These are phyloP conservation scores for Ceratosolen fusciceps DNA, from an alignment of 1,140 invertebrate species.

Conservation along the genomic window DNA sequence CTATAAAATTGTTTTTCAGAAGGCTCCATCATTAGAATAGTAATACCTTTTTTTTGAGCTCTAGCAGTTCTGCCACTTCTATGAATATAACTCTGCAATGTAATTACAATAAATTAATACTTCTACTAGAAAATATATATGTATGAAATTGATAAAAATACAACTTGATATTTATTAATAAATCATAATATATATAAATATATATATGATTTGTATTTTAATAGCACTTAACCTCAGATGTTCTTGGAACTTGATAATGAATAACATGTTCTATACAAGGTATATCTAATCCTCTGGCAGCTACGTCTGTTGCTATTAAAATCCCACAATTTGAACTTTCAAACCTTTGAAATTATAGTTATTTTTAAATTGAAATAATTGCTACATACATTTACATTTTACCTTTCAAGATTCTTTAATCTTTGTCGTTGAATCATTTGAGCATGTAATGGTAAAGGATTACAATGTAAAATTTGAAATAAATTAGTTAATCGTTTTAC, in stretches of 20 bases:
- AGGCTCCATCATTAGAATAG: constrained; percentile 92
- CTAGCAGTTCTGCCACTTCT: constrained; percentile 96
- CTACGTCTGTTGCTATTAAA: constrained; percentile 97
- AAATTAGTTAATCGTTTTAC: constrained; percentile 88
- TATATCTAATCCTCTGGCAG: constrained; percentile 96
- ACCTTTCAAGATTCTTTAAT: constrained; percentile 93
- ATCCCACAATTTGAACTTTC: constrained; percentile 81
- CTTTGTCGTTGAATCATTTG: constrained; percentile 96
- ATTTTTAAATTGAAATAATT: constrained; percentile 12
- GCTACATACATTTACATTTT: constrained; percentile 29
- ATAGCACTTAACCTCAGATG: constrained; percentile 89
- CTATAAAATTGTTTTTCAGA: constrained; percentile 85
- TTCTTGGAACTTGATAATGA: constrained; percentile 97
- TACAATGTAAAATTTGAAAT: constrained; percentile 83
- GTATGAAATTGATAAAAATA: too few species aligned
- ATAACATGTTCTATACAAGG: constrained; percentile 94
- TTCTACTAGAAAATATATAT: too few species aligned
- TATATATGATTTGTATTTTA: background rate
- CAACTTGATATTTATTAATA: constrained; percentile 16
- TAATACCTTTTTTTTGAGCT: constrained; percentile 89
- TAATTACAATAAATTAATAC: background rate
- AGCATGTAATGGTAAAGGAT: constrained; percentile 90
- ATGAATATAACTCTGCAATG: constrained; percentile 89
- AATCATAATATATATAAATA: background rate
- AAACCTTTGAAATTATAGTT: constrained; percentile 75